A percentile compares a stretch with the other conserved stretches of the same genome.
phyloP scores from a whole-genome alignment of 2,888 invertebrate genomes.

The Sinelater perroti region DNA sequence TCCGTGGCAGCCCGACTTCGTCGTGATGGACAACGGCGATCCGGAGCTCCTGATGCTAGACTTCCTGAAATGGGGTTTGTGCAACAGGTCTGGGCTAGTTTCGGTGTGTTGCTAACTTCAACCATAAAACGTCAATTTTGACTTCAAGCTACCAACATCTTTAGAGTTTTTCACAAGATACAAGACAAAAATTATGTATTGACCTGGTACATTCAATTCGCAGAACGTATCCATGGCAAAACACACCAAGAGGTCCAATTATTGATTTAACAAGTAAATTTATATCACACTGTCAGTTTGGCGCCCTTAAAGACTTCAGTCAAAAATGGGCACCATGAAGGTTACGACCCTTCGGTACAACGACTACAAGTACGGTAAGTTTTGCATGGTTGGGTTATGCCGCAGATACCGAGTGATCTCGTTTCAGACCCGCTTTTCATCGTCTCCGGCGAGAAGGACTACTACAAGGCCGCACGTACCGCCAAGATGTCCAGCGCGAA shows the following conservation, averaged over 20 bases:
- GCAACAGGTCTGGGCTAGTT: no score
- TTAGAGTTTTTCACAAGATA: not conserved
- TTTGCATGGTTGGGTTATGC: not conserved
- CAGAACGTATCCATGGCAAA: no score
- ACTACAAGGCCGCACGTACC: slow-evolving; percentile 64
- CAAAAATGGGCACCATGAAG: slow-evolving; percentile 19
- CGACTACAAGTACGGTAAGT: slow-evolving; percentile 44
- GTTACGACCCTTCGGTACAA: slow-evolving; percentile 33
- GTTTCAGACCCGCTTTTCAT: slow-evolving; percentile 66
- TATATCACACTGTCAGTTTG: no score
- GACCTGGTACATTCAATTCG: no score
- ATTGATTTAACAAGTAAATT: no score
- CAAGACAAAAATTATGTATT: no score
- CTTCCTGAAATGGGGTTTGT: slow-evolving; percentile 60
- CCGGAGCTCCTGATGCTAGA: slow-evolving; percentile 75
- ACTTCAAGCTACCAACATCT: no score
- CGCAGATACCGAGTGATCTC: not conserved
- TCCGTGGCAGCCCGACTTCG: slow-evolving; percentile 78
- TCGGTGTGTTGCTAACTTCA: not conserved
- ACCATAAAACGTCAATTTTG: no score
- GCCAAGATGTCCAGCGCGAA: slow-evolving; percentile 67
- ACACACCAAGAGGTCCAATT: no score
- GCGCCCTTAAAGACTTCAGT: not conserved
- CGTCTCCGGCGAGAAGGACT: slow-evolving; percentile 67
- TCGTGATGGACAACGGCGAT: slow-evolving; percentile 60